Conservation (phyloP, 2,797 vertebrate genomes). For the Gadopsis bispinosus region DNA sequence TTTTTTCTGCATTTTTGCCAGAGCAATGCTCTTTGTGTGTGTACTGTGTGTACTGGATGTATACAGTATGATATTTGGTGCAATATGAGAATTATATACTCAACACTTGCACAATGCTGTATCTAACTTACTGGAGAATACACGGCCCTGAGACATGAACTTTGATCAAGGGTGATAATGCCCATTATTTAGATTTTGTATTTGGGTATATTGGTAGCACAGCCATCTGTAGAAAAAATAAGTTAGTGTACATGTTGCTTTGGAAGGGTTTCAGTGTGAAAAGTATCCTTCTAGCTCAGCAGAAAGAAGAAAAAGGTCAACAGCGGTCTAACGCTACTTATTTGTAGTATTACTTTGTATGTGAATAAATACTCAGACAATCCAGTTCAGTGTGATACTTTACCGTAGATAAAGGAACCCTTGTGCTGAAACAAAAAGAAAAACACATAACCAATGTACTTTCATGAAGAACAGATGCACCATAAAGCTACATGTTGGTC, state of each 20-base stretch:
- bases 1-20: neutral
- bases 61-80: neutral
- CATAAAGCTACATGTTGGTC: constrained; percentile 17
- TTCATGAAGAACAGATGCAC: constrained; percentile 27
- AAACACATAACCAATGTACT: neutral
- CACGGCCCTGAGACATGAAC: neutral
- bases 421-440: neutral
- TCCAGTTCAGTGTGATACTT: neutral
- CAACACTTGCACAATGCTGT: neutral
- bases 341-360: neutral
- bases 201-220: constrained; percentile 5
- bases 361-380: neutral
- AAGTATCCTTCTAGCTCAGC: neutral
- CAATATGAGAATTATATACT: neutral
- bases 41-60: neutral
- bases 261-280: neutral
- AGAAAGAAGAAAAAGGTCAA: neutral
- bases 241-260: neutral
- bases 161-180: neutral
- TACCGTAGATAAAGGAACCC: neutral
- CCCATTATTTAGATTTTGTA: neutral
- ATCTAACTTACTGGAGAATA: neutral
- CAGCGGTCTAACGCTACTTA: neutral
- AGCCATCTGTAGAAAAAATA: constrained; percentile 2
- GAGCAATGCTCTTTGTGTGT: neutral